phyloP scores from a whole-genome alignment of 1,140 invertebrate genomes.

The Drosophila pallidifrons region DNA sequence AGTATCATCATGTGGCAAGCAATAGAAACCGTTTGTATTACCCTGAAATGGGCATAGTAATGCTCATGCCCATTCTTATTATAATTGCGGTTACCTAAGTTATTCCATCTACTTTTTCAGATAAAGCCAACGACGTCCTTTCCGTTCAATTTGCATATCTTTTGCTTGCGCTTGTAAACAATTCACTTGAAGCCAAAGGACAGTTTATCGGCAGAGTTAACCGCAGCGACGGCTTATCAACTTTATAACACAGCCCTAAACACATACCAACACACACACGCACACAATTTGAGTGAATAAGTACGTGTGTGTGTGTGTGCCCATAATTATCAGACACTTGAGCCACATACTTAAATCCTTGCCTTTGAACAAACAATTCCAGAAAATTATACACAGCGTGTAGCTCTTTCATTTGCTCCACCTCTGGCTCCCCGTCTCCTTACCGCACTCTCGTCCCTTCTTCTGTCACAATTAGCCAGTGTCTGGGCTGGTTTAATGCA shows the following conservation, averaged over 20 bases:
- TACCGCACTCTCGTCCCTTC: background rate
- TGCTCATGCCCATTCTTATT: slow-evolving; percentile 15
- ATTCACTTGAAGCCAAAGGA: slow-evolving; percentile 26
- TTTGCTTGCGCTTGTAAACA: slow-evolving; percentile 29
- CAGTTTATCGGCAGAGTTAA: slow-evolving; percentile 49
- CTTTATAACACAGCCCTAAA: slow-evolving; percentile 36
- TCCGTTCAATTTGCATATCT: slow-evolving; percentile 22
- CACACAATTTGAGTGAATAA: background rate
- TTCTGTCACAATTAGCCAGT: slow-evolving; percentile 36
- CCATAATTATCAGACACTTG: slow-evolving; percentile 55
- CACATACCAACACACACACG: slow-evolving; percentile 5
- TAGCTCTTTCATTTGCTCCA: background rate
- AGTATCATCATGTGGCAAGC: background rate
- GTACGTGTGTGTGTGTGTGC: background rate
- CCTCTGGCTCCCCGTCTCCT: background rate
- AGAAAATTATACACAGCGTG: slow-evolving; percentile 39
- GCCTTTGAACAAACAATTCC: slow-evolving; percentile 46
- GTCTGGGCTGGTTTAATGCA: slow-evolving; percentile 62
- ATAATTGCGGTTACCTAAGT: slow-evolving; percentile 20
- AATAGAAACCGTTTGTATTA: slow-evolving; percentile 7
- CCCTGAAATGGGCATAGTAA: slow-evolving; percentile 8
- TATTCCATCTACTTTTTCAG: slow-evolving; percentile 18
- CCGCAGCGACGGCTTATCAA: slow-evolving; percentile 43
- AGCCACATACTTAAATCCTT: slow-evolving; percentile 52
- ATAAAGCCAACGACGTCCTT: slow-evolving; percentile 1